phyloP scores from a whole-genome alignment of 2,797 vertebrate species.

The Alauda arvensis region DNA sequence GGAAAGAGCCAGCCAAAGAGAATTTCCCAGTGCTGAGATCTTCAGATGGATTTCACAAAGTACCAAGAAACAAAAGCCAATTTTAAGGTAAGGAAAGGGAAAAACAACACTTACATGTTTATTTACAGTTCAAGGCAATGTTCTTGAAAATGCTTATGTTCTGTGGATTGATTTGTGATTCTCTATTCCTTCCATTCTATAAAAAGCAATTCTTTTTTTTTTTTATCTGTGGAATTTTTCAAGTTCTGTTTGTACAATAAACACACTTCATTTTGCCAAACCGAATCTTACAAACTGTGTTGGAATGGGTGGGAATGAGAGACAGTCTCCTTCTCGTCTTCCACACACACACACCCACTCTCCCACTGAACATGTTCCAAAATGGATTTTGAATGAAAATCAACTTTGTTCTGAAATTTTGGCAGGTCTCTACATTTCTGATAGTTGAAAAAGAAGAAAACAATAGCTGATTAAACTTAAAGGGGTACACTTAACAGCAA shows the following conservation, averaged over 20 bases:
- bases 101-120: not conserved
- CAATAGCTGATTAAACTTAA: not conserved
- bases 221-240: not conserved
- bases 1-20: not conserved
- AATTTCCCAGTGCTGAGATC: not conserved
- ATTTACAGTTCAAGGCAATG: not conserved
- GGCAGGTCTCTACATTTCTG: not conserved
- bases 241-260: not conserved
- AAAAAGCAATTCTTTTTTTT: not conserved
- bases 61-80: not conserved
- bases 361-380: not conserved
- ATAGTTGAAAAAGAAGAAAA: not conserved
- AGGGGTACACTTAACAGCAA: not conserved
- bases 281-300: not conserved
- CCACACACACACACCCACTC: not conserved
- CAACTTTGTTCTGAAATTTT: not conserved
- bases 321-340: not conserved
- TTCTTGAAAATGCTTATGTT: not conserved
- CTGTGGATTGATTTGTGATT: not conserved
- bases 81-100: not conserved
- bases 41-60: not conserved
- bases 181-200: not conserved
- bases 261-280: not conserved
- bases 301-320: not conserved
- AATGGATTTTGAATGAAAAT: conserved; percentile 23